Evolutionary conservation across 2,888 invertebrate species (phyloP).

Genomic region (Ormia ochracea): DNA sequence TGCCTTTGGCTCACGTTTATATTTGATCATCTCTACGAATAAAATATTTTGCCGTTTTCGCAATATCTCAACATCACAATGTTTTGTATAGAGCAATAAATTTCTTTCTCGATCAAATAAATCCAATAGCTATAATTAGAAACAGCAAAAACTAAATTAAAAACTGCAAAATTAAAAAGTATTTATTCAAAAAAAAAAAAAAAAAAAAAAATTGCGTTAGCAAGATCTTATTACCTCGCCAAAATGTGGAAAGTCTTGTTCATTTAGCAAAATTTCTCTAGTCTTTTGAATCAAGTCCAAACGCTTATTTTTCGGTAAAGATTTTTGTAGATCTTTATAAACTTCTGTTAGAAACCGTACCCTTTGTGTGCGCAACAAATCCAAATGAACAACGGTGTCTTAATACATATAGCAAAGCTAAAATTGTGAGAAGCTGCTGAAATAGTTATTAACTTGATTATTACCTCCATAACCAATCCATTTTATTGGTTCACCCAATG

Average conservation of each 20-base stretch:
- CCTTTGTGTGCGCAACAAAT: constrained; percentile 87
- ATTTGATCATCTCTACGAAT: constrained; percentile 74
- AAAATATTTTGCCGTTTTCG: constrained; percentile 72
- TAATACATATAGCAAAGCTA: background rate
- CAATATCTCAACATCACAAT: constrained; percentile 72
- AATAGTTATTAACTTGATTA: no score
- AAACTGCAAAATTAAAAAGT: background rate
- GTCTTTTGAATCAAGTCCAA: constrained; percentile 84
- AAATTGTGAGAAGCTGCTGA: no score
- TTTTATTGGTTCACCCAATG: constrained; percentile 84
- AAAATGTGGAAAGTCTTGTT: constrained; percentile 71
- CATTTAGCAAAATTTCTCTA: constrained; percentile 79
- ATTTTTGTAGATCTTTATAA: constrained; percentile 82
- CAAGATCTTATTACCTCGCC: constrained; percentile 67
- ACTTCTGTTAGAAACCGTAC: constrained; percentile 86
- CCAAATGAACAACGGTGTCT: constrained; percentile 83
- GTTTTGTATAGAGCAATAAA: constrained; percentile 71
- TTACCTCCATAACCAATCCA: constrained; percentile 86
- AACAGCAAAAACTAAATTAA: constrained; percentile 23
- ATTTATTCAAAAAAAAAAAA: background rate
- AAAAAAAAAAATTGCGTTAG: background rate
- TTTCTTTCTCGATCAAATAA: constrained; percentile 75
- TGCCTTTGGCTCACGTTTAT: constrained; percentile 62
- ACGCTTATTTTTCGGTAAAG: constrained; percentile 81
- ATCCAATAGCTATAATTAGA: constrained; percentile 69